These are phyloP conservation scores for Hycleus cichorii DNA, from an alignment of 1,140 invertebrate genomes.

Conservation along the genomic window DNA sequence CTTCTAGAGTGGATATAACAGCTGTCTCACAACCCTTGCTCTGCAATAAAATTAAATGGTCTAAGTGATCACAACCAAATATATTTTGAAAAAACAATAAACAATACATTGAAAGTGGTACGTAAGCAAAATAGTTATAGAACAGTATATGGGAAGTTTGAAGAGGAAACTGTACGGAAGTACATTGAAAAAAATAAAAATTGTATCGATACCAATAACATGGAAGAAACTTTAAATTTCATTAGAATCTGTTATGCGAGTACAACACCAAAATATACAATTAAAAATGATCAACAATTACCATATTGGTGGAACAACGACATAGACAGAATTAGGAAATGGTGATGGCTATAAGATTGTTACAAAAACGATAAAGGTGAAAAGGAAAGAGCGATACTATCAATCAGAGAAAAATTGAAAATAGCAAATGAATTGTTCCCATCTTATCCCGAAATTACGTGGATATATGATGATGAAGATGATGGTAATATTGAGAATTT, in stretches of 20 bases:
- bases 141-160: too few relatives aligned
- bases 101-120: neutral
- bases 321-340: too few relatives aligned
- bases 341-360: constrained; percentile 30
- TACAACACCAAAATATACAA: too few relatives aligned
- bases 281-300: too few relatives aligned
- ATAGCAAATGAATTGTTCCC: constrained; percentile 12
- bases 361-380: constrained; percentile 11
- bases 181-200: too few relatives aligned
- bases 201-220: too few relatives aligned
- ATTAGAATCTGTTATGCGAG: too few relatives aligned
- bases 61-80: neutral
- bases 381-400: neutral
- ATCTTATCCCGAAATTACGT: neutral
- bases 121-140: too few relatives aligned
- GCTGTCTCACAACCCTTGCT: neutral
- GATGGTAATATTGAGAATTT: neutral
- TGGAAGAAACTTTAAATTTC: too few relatives aligned
- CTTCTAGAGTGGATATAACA: neutral
- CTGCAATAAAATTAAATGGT: neutral
- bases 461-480: neutral
- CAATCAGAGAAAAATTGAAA: neutral
- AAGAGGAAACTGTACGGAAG: too few relatives aligned
- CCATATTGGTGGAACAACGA: too few relatives aligned
- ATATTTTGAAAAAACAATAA: neutral